Evolutionary conservation across 2,888 invertebrate species (phyloP), one percentile per base, ranked within the genome.

Genomic region (Exephanes ischioxanthus): DNA sequence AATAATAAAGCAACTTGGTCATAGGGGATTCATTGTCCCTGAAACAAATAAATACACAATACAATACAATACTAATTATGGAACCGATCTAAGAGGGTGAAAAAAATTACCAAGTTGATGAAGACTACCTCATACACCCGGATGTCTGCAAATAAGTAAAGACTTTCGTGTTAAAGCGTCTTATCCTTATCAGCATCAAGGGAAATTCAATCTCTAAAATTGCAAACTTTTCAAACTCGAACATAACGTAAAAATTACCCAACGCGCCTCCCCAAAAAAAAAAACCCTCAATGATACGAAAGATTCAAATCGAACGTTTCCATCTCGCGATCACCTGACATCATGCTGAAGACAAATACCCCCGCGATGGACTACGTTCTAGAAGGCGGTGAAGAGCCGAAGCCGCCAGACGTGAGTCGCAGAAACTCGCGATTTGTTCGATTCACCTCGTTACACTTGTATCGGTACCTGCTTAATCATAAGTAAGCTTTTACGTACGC

Each of bases 331-430:
- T 73, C 14, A 22, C 19, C 26, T 45, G 2, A 26, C 14, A 45
- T 33, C 82, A 76, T 78, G 82, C 86, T 87, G 87, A 89, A 85
- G 87, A 87, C 80, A 88, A 89, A 89, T 89, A 87, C 83, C 87
- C 87, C 89, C 87, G 83, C 84, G 84, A 87, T 78, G 81, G 85
- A 71, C 84, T 75, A 80, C 80, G 33, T 79, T 14, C 55, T 22
- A 55, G 0, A 19, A 33, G 55, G 41, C 19, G 37, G 55, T 30
- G 55, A 53, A 53, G 33, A 37, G 19, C 26, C 48, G 30, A 33
- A 78, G 68, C n/a, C 53, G 68, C 22, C 45, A 19, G 14, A 33
- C 76, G n/a, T 6, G 16, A 48, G 22, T 33, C 4, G 37, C 58
- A 41, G 33, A 61, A 37, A 41, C 45, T 45, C 33, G 16, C 37